These are phyloP conservation scores for Meghimatium bilineatum DNA, from an alignment of 2,888 invertebrate species.

Conservation along the genomic window DNA sequence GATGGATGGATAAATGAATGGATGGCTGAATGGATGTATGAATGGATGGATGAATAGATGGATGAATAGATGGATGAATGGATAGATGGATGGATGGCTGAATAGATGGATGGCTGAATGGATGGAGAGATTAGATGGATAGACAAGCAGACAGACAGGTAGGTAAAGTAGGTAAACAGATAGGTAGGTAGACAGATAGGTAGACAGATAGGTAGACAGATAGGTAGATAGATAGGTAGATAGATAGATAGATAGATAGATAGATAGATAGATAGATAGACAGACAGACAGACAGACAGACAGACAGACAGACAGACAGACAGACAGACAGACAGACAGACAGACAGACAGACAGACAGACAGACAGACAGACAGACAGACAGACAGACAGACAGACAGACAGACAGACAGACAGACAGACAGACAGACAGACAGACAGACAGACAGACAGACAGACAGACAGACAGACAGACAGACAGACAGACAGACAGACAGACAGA, in stretches of 20 bases:
- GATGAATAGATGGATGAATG: too few relatives aligned
- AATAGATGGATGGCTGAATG: too few relatives aligned
- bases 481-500: not conserved
- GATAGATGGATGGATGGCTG: too few relatives aligned
- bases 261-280: not conserved
- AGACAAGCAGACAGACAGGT: constrained; percentile 18
- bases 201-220: not conserved
- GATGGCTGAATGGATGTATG: not conserved
- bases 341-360: constrained; percentile 10
- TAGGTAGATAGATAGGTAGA: not conserved
- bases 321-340: not conserved
- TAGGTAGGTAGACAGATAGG: not conserved
- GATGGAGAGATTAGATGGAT: constrained; percentile 2
- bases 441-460: not conserved
- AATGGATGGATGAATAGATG: too few relatives aligned
- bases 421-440: not conserved
- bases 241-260: constrained; percentile 6
- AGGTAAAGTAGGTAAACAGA: constrained; percentile 21
- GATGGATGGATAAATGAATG: too few relatives aligned
- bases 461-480: not conserved
- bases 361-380: constrained; percentile 17
- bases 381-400: constrained; percentile 18
- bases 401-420: not conserved
- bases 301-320: not conserved
- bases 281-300: not conserved